Evolutionary conservation across 2,888 invertebrate genomes (phyloP), one percentile per base, ranked within the genome.

Genomic region (Eristalis tenax): DNA sequence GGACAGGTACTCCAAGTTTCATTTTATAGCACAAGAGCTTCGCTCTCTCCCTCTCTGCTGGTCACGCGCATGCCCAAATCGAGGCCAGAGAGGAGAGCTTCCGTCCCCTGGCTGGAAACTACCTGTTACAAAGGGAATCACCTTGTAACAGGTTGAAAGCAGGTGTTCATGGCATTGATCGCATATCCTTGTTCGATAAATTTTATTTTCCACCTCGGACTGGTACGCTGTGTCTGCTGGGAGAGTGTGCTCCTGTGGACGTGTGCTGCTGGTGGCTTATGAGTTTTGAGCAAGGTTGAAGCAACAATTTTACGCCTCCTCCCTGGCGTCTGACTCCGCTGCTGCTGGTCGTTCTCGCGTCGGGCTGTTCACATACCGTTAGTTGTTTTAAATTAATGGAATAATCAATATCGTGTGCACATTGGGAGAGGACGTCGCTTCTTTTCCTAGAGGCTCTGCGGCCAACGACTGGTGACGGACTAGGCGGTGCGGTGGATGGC

Each of bases 131-230:
- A 83, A 59, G 35, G 69, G 61, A 74, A 74, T 76, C 63, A 71
- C 87, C 87, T 87, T 87, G 87, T 87, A 87, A 87, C 83, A 87
- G 87, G 87, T 87, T 87, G 87, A 83, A 83, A 74, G 71, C 87
- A 87, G 87, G 87, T 87, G 87, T 83, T 87, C 87, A 83, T 87
- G 83, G 83, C 87, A 87, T 87, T 87, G 87, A 87, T 76, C 83
- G 87, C 76, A 80, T 87, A 87, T 87, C 83, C 83, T 83, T 83
- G 79, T 87, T 83, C 76, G 71, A 83, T 87, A 76, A 80, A 79
- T 80, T 83, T 63, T 80, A 71, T 40, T 79, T 75, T 35, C 50
- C 66, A 66, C 59, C 61, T 8, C 38, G 32, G 64, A 18, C 64
- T 28, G 50, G 50, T 23, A 8, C 2, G 32, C 32, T 3, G 23